Conservation (phyloP, 2,888 invertebrate species). For the Balanococcus diminutus region DNA sequence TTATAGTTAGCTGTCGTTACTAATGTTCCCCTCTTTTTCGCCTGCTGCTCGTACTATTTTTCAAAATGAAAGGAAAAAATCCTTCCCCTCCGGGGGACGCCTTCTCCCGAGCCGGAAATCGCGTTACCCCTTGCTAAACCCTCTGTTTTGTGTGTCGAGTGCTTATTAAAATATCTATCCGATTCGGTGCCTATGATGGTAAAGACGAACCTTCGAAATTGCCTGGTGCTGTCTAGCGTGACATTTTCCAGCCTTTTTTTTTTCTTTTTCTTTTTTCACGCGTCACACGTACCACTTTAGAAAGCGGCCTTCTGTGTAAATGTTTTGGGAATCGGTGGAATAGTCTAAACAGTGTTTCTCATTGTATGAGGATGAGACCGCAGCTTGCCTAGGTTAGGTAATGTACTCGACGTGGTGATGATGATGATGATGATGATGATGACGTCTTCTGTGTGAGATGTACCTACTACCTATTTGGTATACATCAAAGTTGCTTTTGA, state of each 20-base stretch:
- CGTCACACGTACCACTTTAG: slow-evolving; percentile 31
- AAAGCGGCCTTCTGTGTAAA: slow-evolving; percentile 19
- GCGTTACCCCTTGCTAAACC: neutral
- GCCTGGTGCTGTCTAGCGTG: slow-evolving; percentile 37
- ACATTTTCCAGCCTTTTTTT: slow-evolving; percentile 7
- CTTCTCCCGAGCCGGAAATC: slow-evolving; percentile 2
- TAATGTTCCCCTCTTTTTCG: slow-evolving; percentile 16
- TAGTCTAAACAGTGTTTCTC: slow-evolving; percentile 1
- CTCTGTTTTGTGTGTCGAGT: slow-evolving; percentile 15
- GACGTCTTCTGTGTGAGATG: neutral
- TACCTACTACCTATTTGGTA: too few species aligned
- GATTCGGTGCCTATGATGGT: too few species aligned
- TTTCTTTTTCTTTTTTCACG: slow-evolving; percentile 2
- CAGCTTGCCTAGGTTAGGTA: neutral
- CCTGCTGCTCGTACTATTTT: slow-evolving; percentile 7
- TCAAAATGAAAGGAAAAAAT: neutral
- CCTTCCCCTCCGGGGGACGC: neutral
- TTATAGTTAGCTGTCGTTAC: slow-evolving; percentile 45
- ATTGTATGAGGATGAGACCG: neutral
- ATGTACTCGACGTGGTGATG: neutral
- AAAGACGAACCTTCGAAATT: slow-evolving; percentile 18
- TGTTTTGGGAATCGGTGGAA: slow-evolving; percentile 7
- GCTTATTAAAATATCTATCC: slow-evolving; percentile 37
- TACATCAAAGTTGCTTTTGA: neutral
- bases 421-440: neutral